A percentile compares a stretch with the other conserved stretches of the same genome.
Conservation (phyloP, 2,888 invertebrate species). For the Zaprionus lineosus region DNA sequence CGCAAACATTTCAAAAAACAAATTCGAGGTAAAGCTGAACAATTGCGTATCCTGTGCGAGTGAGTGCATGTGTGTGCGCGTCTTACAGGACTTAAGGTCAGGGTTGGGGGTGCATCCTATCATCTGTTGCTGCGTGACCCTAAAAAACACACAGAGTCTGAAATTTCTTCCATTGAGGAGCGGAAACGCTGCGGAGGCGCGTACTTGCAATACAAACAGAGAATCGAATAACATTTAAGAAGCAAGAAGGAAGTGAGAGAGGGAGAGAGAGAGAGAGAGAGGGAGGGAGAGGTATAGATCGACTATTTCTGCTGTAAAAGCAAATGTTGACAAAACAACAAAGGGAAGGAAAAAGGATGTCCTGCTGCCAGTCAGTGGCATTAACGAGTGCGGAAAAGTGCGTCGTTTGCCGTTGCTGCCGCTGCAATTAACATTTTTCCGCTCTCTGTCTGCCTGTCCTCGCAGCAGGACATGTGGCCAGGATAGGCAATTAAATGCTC, state of each 20-base stretch:
- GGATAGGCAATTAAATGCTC: constrained; percentile 69
- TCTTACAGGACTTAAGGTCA: constrained; percentile 55
- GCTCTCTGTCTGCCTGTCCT: constrained; percentile 18
- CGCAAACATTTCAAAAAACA: constrained; percentile 62
- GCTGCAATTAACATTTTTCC: constrained; percentile 53
- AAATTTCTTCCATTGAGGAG: constrained; percentile 47
- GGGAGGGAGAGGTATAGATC: constrained; percentile 1
- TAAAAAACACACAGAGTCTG: constrained; percentile 3
- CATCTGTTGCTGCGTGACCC: constrained; percentile 47
- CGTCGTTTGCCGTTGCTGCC: constrained; percentile 10
- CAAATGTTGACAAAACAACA: constrained; percentile 68
- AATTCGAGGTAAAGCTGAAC: constrained; percentile 32
- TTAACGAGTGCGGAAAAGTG: constrained; percentile 52
- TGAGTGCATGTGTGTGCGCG: constrained; percentile 50
- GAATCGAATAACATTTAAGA: constrained; percentile 15
- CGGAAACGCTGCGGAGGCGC: constrained; percentile 64
- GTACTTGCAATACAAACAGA: constrained; percentile 68
- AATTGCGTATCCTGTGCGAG: constrained; percentile 70
- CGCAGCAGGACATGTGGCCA: constrained; percentile 71
- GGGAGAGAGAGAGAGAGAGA: neutral
- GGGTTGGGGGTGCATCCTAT: constrained; percentile 26
- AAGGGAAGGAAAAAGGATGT: constrained; percentile 73
- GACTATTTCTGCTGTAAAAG: too few species aligned
- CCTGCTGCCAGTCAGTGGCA: constrained; percentile 41
- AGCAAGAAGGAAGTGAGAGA: neutral